A percentile compares a stretch with the other conserved stretches of the same genome.
Evolutionary conservation across 2,888 invertebrate species (phyloP).

Genomic region (Meiosimyza platycephala): DNA sequence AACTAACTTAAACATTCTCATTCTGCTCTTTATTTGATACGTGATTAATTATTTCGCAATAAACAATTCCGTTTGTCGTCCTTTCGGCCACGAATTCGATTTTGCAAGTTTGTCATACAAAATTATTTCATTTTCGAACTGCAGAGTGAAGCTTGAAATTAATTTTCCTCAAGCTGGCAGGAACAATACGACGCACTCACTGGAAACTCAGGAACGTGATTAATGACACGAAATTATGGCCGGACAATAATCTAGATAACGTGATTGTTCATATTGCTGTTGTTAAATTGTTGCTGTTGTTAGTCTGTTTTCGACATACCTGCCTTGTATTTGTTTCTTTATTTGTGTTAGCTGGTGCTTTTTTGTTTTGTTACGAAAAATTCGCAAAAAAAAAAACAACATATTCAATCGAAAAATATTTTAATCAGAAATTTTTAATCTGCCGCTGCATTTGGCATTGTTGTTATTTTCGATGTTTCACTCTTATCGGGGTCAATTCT

Average conservation of each 20-base stretch:
- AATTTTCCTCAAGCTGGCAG: slow-evolving; percentile 19
- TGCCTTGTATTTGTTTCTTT: neutral
- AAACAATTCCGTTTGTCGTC: slow-evolving; percentile 11
- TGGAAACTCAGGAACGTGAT: slow-evolving; percentile 33
- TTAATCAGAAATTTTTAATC: slow-evolving; percentile 16
- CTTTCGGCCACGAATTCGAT: too few species aligned
- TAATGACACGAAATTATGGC: slow-evolving; percentile 42
- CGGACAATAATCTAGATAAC: slow-evolving; percentile 37
- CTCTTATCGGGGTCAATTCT: neutral
- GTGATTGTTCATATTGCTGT: slow-evolving; percentile 6
- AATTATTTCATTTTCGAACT: slow-evolving; percentile 29
- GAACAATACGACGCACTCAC: slow-evolving; percentile 10
- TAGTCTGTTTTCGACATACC: neutral
- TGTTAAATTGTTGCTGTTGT: slow-evolving; percentile 15
- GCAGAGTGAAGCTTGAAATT: slow-evolving; percentile 9
- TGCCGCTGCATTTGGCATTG: neutral
- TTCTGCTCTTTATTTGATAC: neutral
- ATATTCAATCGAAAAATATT: slow-evolving; percentile 19
- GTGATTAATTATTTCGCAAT: slow-evolving; percentile 33
- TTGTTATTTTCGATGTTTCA: slow-evolving; percentile 6
- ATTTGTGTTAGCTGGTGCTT: neutral
- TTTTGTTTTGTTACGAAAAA: neutral
- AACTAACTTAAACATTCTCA: too few species aligned
- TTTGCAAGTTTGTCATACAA: slow-evolving; percentile 20
- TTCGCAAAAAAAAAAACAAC: slow-evolving; percentile 18